phyloP scores from a whole-genome alignment of 1,140 invertebrate genomes.

The Macrobrachium rosenbergii region DNA sequence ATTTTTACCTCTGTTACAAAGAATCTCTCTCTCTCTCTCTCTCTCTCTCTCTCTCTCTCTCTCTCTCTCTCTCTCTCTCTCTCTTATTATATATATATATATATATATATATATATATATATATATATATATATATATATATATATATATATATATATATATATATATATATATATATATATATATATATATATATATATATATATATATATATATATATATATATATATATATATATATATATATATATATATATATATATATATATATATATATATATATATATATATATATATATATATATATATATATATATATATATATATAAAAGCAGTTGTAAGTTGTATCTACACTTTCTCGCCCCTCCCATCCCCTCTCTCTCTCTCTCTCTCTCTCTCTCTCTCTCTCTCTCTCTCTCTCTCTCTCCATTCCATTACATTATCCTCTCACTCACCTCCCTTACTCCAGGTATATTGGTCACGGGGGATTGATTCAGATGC shows the following conservation, averaged over 20 bases:
- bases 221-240: not conserved
- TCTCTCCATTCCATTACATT: not conserved
- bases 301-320: no score
- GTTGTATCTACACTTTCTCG: not conserved
- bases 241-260: not conserved
- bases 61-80: no score
- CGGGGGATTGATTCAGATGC: slow-evolving; percentile 68
- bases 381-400: not conserved
- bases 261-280: not conserved
- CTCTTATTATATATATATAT: slow-evolving; percentile 12
- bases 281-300: slow-evolving; percentile 9
- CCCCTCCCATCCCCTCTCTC: not conserved
- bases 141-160: slow-evolving; percentile 27
- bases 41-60: no score
- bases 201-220: not conserved
- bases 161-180: slow-evolving; percentile 17
- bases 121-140: slow-evolving; percentile 17
- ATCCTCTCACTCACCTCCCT: slow-evolving; percentile 45
- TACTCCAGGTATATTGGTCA: slow-evolving; percentile 69
- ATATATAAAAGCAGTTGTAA: no score
- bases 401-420: not conserved
- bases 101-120: not conserved
- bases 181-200: not conserved
- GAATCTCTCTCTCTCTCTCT: no score
- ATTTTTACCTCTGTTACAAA: no score